These are phyloP conservation scores for Oscheius sp. DNA, from an alignment of 2,888 invertebrate species.

Conservation along the genomic window DNA sequence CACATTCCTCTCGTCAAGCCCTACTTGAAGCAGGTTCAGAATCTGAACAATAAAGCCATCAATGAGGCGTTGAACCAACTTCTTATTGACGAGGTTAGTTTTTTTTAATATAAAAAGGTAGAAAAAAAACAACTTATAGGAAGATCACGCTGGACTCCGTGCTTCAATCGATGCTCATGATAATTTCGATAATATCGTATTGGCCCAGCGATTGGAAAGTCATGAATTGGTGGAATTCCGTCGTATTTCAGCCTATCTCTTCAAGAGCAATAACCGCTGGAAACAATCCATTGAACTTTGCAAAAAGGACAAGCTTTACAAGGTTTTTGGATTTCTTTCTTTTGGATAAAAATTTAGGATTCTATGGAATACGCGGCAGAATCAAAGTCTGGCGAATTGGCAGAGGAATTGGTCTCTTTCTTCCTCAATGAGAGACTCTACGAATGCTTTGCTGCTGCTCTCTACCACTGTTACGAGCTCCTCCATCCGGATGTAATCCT, in stretches of 20 bases:
- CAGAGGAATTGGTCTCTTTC: conserved; percentile 97
- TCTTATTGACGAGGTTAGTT: conserved; percentile 75
- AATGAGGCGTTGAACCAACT: conserved; percentile 90
- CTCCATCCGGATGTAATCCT: conserved; percentile 96
- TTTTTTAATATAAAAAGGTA: too few species aligned
- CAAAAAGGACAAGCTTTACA: conserved; percentile 96
- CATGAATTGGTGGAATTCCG: conserved; percentile 98
- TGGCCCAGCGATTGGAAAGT: conserved; percentile 95
- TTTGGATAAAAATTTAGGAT: conserved; percentile 75
- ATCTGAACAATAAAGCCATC: conserved; percentile 97
- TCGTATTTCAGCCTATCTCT: conserved; percentile 96
- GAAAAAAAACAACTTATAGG: too few species aligned
- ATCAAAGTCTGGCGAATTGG: conserved; percentile 92
- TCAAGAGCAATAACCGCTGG: conserved; percentile 85
- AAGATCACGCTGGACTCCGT: conserved; percentile 77
- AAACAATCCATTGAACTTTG: conserved; percentile 98
- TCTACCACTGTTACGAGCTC: conserved; percentile 97
- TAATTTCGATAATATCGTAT: conserved; percentile 98
- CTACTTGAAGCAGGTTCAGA: conserved; percentile 95
- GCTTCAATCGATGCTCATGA: conserved; percentile 99
- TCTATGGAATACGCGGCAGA: conserved; percentile 99
- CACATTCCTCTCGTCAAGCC: conserved; percentile 96
- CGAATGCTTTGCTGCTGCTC: conserved; percentile 96
- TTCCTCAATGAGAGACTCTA: conserved; percentile 86
- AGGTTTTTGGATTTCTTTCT: conserved; percentile 72